These are phyloP conservation scores for Solenopsis fugax DNA, from an alignment of 1,140 invertebrate species.

Conservation along the genomic window DNA sequence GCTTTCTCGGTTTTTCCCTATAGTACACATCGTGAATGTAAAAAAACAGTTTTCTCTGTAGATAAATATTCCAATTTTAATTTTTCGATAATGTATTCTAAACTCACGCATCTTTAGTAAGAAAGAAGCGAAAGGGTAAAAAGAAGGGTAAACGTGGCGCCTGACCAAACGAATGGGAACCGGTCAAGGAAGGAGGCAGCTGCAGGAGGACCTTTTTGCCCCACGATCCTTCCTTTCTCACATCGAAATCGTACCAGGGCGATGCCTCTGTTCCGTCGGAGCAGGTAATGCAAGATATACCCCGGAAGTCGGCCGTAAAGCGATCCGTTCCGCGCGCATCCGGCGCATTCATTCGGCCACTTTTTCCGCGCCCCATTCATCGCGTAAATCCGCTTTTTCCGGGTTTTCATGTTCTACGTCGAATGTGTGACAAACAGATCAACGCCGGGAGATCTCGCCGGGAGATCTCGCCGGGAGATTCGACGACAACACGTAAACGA, in stretches of 20 bases:
- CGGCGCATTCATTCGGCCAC: slow-evolving; percentile 58
- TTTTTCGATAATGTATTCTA: background rate
- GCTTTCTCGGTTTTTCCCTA: too few relatives aligned
- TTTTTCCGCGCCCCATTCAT: slow-evolving; percentile 38
- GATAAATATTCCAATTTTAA: background rate
- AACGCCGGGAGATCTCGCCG: too few relatives aligned
- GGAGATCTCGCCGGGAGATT: background rate
- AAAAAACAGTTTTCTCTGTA: too few relatives aligned
- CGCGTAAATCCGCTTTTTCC: slow-evolving; percentile 74
- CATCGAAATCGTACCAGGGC: background rate
- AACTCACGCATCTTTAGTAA: background rate
- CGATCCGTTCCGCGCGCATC: slow-evolving; percentile 63
- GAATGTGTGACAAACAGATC: slow-evolving; percentile 28
- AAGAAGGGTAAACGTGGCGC: slow-evolving; percentile 59
- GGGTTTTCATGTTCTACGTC: slow-evolving; percentile 58
- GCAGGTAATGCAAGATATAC: slow-evolving; percentile 55
- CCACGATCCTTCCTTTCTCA: slow-evolving; percentile 23
- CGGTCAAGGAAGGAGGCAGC: slow-evolving; percentile 52
- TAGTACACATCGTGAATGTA: too few relatives aligned
- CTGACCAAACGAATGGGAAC: background rate
- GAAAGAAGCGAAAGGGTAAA: slow-evolving; percentile 45
- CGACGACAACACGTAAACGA: slow-evolving; percentile 11
- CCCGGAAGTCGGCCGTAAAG: slow-evolving; percentile 74
- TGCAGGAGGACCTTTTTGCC: slow-evolving; percentile 29
- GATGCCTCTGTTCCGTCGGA: background rate